phyloP scores from a whole-genome alignment of 35 echinoderm and acorn worm species.

The Ophiothrix spiculata region DNA sequence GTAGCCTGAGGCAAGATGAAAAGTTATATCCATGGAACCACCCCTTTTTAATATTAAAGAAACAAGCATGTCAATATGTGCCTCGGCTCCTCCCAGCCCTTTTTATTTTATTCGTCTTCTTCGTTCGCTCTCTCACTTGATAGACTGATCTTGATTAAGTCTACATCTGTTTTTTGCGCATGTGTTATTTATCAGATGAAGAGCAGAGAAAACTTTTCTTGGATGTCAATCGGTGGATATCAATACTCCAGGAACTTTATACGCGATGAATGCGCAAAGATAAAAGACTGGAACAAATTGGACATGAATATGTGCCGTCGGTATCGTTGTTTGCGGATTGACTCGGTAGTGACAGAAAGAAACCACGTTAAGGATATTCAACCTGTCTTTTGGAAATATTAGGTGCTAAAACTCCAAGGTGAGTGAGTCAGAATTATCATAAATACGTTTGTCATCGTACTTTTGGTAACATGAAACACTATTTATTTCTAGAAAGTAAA shows the following conservation, averaged over 20 bases:
- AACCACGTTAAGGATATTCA: neutral
- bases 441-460: neutral
- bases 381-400: neutral
- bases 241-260: too few relatives aligned
- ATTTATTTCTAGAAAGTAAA: neutral
- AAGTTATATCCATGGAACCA: neutral
- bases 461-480: neutral
- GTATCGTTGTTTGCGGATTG: neutral
- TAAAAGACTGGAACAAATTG: too few relatives aligned
- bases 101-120: neutral
- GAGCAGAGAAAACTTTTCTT: too few relatives aligned
- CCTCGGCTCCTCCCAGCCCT: neutral
- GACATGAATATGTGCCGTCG: neutral
- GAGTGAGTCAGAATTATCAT: neutral
- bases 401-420: neutral
- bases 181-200: neutral
- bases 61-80: neutral
- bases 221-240: too few relatives aligned
- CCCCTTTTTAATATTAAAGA: neutral
- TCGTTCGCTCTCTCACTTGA: neutral
- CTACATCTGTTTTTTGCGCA: neutral
- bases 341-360: neutral
- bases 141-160: neutral
- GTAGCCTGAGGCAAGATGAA: neutral
- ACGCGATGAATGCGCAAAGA: too few relatives aligned